Evolutionary conservation across 2,113 vertebrate genomes (phyloP).

Genomic region (Microtus richardsoni): DNA sequence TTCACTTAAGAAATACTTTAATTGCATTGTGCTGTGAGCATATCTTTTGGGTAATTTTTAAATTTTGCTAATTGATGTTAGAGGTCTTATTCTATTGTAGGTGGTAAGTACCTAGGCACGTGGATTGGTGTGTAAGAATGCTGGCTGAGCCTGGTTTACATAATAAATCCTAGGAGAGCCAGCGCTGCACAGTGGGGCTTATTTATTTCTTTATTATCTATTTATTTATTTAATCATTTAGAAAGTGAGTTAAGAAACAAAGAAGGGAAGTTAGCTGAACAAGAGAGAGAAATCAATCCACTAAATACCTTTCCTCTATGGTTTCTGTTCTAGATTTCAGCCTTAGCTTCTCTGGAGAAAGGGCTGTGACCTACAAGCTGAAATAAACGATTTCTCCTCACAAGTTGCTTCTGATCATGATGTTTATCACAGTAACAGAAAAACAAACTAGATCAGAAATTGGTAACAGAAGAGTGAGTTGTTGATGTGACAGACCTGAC

Average conservation of each 20-base stretch:
- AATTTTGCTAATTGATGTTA: background rate
- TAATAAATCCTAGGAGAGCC: background rate
- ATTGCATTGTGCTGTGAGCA: background rate
- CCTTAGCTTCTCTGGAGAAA: background rate
- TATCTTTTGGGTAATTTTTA: background rate
- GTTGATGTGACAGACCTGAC: background rate
- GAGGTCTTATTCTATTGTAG: background rate
- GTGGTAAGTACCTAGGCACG: background rate
- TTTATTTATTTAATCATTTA: background rate
- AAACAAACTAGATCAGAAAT: background rate
- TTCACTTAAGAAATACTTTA: background rate
- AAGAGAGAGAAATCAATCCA: background rate
- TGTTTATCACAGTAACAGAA: background rate
- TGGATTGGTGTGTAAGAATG: background rate
- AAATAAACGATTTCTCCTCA: background rate
- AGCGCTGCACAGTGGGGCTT: background rate
- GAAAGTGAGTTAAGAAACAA: background rate
- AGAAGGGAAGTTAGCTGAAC: background rate
- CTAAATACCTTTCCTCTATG: background rate
- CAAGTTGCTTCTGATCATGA: background rate
- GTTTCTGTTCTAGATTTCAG: background rate
- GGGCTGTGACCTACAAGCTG: background rate
- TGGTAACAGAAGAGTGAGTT: background rate
- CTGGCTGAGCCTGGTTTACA: background rate
- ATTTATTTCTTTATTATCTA: background rate